Percentiles rank a stretch among this genome's conserved stretches.
Evolutionary conservation across 2,113 vertebrate species (phyloP).

Genomic region (Cynopterus brachyotis): DNA sequence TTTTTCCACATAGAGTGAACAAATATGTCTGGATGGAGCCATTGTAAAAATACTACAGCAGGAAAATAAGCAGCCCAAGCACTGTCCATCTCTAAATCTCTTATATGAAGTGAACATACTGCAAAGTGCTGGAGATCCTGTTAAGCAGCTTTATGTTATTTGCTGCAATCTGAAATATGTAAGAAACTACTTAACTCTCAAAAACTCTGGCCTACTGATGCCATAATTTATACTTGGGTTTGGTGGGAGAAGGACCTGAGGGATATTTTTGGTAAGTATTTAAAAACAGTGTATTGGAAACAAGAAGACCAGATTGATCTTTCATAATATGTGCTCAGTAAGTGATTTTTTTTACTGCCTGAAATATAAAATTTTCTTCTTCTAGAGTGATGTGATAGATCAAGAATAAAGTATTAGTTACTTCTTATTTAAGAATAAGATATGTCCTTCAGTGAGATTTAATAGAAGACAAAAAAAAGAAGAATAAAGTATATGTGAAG

Average conservation of each 20-base stretch:
- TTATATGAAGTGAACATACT: neutral
- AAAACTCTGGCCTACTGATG: neutral
- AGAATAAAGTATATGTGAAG: neutral
- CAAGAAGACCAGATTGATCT: neutral
- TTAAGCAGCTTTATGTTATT: neutral
- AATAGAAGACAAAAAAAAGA: neutral
- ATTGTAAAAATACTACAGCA: neutral
- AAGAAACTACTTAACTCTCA: neutral
- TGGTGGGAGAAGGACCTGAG: neutral
- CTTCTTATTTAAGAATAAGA: neutral
- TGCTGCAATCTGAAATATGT: neutral
- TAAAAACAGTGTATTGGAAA: neutral
- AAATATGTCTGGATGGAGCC: neutral
- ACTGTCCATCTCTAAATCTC: neutral
- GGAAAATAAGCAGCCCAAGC: neutral
- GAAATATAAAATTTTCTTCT: neutral
- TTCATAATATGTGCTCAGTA: neutral
- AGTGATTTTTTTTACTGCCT: neutral
- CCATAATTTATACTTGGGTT: neutral
- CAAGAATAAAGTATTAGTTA: neutral
- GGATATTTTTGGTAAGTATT: neutral
- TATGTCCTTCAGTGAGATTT: neutral
- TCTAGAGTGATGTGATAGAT: neutral
- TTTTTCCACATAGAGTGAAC: neutral
- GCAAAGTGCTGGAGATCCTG: neutral